These are phyloP conservation scores for Hippocampus zosterae DNA, from an alignment of 2,113 vertebrate genomes.

Conservation along the genomic window DNA sequence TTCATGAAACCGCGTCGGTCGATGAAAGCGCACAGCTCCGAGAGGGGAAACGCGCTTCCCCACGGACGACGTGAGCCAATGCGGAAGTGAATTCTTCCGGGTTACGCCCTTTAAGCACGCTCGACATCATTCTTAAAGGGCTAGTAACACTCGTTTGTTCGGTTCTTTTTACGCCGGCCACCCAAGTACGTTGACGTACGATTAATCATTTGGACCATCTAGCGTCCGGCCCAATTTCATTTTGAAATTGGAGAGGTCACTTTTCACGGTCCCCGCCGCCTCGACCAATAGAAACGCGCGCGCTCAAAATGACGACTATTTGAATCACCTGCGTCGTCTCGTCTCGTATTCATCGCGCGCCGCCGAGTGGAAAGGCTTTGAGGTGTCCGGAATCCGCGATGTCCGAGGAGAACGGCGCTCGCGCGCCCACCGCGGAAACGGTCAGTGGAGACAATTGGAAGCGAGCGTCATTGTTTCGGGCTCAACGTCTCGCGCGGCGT, in stretches of 20 bases:
- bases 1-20: conserved; percentile 24
- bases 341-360: too few species aligned
- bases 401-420: neutral
- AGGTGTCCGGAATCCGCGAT: conserved; percentile 6
- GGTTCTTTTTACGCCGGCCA: too few species aligned
- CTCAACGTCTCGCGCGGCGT: too few species aligned
- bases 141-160: neutral
- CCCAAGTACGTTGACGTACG: too few species aligned
- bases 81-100: conserved; percentile 44
- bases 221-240: too few species aligned
- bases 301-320: neutral
- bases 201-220: too few species aligned
- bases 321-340: conserved; percentile 28
- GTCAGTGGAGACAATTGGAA: conserved; percentile 18
- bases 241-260: too few species aligned
- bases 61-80: neutral
- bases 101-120: conserved; percentile 38
- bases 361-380: neutral
- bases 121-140: conserved; percentile 50
- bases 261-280: neutral
- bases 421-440: neutral
- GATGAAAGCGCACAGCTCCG: accelerated
- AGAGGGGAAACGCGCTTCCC: conserved; percentile 15
- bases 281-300: neutral
- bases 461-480: accelerated